These are phyloP conservation scores for Poecilia wingei DNA, from an alignment of 2,797 vertebrate genomes.

Conservation along the genomic window DNA sequence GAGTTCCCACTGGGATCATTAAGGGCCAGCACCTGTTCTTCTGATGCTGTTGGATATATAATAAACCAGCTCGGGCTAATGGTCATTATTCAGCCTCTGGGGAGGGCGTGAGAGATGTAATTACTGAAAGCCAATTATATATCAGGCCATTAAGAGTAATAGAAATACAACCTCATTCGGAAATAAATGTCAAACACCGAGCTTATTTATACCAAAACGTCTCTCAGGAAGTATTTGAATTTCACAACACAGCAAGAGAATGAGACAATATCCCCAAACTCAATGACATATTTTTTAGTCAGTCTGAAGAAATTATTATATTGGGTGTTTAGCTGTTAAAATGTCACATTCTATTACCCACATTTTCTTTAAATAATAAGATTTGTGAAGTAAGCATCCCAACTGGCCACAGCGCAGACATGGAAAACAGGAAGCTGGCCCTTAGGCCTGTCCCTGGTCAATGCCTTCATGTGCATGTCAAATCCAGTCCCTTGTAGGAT, in stretches of 20 bases:
- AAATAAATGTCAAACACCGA: constrained; percentile 33
- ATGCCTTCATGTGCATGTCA: constrained; percentile 42
- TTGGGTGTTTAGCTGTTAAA: constrained; percentile 8
- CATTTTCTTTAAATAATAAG: constrained; percentile 17
- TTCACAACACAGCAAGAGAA: constrained; percentile 22
- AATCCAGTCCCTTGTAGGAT: constrained; percentile 47
- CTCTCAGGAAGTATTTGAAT: constrained; percentile 12
- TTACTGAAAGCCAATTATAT: constrained; percentile 34
- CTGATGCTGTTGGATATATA: constrained; percentile 35
- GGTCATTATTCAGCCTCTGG: constrained; percentile 33
- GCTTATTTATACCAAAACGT: constrained; percentile 38
- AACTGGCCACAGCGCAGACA: constrained; percentile 28
- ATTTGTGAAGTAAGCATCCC: constrained; percentile 22
- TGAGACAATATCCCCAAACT: not conserved
- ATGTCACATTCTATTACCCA: constrained; percentile 1
- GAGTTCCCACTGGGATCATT: constrained; percentile 67
- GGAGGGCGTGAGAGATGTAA: constrained; percentile 44
- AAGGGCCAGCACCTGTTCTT: constrained; percentile 69
- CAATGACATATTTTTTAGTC: constrained; percentile 14
- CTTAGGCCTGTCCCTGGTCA: constrained; percentile 50
- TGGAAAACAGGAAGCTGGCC: constrained; percentile 57
- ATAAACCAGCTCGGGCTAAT: constrained; percentile 39
- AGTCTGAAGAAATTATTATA: constrained; percentile 16
- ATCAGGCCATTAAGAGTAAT: constrained; percentile 37
- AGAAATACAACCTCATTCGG: constrained; percentile 35